Percentiles rank a stretch among this genome's conserved stretches.
Evolutionary conservation across 2,797 vertebrate genomes (phyloP).

Genomic region (Takifugu ocellatus): DNA sequence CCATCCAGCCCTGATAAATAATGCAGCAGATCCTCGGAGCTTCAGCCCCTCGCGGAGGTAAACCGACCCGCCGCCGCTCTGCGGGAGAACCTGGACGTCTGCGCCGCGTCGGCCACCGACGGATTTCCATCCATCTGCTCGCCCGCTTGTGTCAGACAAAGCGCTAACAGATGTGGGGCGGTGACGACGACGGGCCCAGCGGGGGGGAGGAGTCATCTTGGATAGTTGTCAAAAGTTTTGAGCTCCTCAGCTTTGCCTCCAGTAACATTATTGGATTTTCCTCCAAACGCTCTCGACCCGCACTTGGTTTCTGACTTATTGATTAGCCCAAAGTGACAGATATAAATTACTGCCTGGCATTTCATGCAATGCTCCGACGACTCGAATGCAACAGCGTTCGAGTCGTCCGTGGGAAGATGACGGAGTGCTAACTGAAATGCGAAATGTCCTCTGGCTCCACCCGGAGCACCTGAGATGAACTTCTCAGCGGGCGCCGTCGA

Average conservation of each 20-base stretch:
- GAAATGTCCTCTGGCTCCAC: slow-evolving; percentile 36
- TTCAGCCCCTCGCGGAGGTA: slow-evolving; percentile 26
- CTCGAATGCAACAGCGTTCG: too few relatives aligned
- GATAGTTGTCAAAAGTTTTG: slow-evolving; percentile 5
- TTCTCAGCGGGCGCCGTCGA: slow-evolving; percentile 42
- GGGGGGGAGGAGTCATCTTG: not conserved
- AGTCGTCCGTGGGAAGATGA: slow-evolving; percentile 21
- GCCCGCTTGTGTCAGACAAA: slow-evolving; percentile 35
- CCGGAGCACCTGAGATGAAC: slow-evolving; percentile 49
- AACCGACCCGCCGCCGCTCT: slow-evolving; percentile 15
- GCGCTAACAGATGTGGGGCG: slow-evolving; percentile 35
- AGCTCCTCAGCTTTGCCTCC: slow-evolving; percentile 33
- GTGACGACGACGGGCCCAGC: slow-evolving; percentile 4
- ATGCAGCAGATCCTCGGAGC: slow-evolving; percentile 56
- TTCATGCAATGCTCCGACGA: too few relatives aligned
- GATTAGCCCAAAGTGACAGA: slow-evolving; percentile 44
- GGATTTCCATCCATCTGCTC: slow-evolving; percentile 41
- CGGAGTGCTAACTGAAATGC: slow-evolving; percentile 43
- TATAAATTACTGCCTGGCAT: slow-evolving; percentile 34
- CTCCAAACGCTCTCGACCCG: slow-evolving; percentile 47
- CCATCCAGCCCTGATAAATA: slow-evolving; percentile 54
- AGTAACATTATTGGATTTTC: slow-evolving; percentile 58
- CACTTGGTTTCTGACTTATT: slow-evolving; percentile 57
- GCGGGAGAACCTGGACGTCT: not conserved
- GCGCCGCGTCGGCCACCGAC: not conserved